Evolutionary conservation across 2,888 invertebrate species (phyloP).

Genomic region (Ormia ochracea): DNA sequence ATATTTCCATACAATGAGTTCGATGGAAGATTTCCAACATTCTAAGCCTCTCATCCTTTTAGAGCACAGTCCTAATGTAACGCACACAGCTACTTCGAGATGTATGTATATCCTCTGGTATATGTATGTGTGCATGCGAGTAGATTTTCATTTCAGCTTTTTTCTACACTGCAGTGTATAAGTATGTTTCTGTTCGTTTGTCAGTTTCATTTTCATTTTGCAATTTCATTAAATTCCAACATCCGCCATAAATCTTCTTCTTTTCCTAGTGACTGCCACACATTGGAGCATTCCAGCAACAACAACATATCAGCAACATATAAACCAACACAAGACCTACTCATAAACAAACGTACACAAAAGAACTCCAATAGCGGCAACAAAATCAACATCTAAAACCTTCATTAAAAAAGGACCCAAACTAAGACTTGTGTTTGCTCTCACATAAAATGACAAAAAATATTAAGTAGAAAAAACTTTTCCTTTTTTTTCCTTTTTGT

Average conservation of each 20-base stretch:
- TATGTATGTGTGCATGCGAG: neutral
- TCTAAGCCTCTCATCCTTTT: too few relatives aligned
- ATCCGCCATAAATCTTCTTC: conserved; percentile 77
- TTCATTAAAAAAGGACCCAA: conserved; percentile 37
- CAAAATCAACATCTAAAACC: conserved; percentile 29
- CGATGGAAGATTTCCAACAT: too few relatives aligned
- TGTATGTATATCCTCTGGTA: too few relatives aligned
- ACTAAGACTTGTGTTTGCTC: conserved; percentile 38
- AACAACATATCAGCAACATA: conserved; percentile 52
- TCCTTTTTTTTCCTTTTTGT: too few relatives aligned
- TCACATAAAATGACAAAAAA: conserved; percentile 28
- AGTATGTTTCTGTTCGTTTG: conserved; percentile 40
- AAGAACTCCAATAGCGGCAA: conserved; percentile 20
- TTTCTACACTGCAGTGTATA: neutral
- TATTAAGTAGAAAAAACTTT: conserved; percentile 23
- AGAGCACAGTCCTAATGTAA: too few relatives aligned
- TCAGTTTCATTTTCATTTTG: conserved; percentile 75
- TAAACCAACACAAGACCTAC: conserved; percentile 17
- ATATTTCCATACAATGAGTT: too few relatives aligned
- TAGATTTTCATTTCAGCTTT: conserved; percentile 12
- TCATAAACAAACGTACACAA: conserved; percentile 30
- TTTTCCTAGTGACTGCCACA: conserved; percentile 65
- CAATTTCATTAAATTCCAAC: conserved; percentile 75
- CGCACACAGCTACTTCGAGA: too few relatives aligned
- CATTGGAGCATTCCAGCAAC: conserved; percentile 59